Base-by-base conservation (phyloP, 1,140 invertebrate genomes). In the Trichogramma pretiosum region DNA sequence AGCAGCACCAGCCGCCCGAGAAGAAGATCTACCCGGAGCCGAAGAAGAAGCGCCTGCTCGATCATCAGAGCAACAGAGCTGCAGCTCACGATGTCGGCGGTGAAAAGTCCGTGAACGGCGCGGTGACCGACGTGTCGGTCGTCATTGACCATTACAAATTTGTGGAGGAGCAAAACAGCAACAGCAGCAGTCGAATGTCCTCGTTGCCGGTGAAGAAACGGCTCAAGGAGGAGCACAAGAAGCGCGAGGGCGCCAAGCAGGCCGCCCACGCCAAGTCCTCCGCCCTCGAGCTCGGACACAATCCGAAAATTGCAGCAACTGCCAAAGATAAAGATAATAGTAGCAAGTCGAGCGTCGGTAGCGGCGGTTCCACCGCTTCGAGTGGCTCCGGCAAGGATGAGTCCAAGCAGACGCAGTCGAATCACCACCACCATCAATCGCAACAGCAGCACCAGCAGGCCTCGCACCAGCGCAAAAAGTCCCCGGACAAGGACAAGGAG, bases 31-130 rank as follows among this genome's bases (percentile, higher is more conserved):
- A 38, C 2, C 24, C 13, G 13, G 39, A 48, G 23, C 48, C 58
- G 9, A 67, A 65, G 50, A 67, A 67, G 38, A 54, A 54, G 11
- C 55, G 54, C 0, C 58, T 59, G 26, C 39, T 53, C 13, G 67
- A 76, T 46, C 68, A 66, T 23, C 63, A 70, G 17, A 73, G 74
- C 3, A 61, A 68, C 32, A 74, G 75, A 54, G 26, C 56, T 0
- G 63, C 64, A 10, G 56, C 56, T 7, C 64, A 57, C n/a, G 14
- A 21, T 38, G 0, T 61, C 24, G 24, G 24, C 14, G 26, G 26
- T n/a, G 16, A 23, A 23, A 23, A 65, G 39, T 38, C 18, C 10
- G 32, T 33, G 0, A 63, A 60, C 14, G 39, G 39, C 5, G 48
- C 56, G 11, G 48, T 47, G 23, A 48, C 52, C 1, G 44, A 46